Conservation (phyloP, 2,113 vertebrate species). For the Nymphicus hollandicus region DNA sequence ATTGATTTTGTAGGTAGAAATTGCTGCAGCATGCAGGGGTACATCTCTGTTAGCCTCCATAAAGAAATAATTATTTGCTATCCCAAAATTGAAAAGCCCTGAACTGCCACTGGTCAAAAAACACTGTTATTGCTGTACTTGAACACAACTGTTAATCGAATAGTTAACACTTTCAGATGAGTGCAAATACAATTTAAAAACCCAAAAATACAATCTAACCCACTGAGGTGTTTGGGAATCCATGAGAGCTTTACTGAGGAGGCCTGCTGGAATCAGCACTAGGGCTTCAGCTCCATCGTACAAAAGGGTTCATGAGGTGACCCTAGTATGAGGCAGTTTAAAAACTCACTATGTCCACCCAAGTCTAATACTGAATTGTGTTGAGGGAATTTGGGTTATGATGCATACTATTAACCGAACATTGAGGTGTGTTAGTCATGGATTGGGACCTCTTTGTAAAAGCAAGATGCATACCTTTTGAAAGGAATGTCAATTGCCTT, state of each 20-base stretch:
- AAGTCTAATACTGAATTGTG: neutral
- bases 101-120: neutral
- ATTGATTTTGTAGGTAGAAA: neutral
- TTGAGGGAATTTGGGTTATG: neutral
- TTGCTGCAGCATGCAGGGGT: neutral
- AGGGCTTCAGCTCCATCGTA: neutral
- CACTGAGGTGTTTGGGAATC: neutral
- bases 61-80: neutral
- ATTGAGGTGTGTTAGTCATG: neutral
- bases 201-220: neutral
- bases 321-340: neutral
- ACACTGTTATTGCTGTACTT: neutral
- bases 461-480: neutral
- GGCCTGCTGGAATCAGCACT: neutral
- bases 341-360: neutral
- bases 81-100: neutral
- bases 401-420: neutral
- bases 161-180: neutral
- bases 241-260: neutral
- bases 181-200: neutral
- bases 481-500: neutral
- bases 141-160: neutral
- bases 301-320: neutral
- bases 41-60: neutral
- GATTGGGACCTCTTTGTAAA: neutral